Evolutionary conservation across 2,888 invertebrate species (phyloP).

Genomic region (Hetaerina titia): DNA sequence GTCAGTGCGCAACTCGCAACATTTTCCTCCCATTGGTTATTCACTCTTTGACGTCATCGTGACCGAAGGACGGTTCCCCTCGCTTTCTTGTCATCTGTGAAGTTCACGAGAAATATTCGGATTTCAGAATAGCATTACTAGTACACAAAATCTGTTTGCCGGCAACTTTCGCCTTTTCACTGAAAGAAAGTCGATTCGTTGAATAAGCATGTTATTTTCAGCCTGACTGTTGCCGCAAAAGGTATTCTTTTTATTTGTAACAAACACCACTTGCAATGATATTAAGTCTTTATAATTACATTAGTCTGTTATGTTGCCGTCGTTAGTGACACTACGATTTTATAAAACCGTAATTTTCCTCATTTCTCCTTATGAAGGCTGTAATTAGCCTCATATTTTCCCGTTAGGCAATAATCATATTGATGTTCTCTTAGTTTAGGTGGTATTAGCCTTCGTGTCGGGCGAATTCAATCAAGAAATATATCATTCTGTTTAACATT

Average conservation of each 20-base stretch:
- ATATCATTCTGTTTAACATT: too few species aligned
- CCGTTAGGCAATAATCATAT: too few species aligned
- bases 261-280: neutral
- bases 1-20: constrained; percentile 73
- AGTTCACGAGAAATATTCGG: constrained; percentile 26
- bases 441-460: too few species aligned
- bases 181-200: neutral
- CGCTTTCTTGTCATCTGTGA: constrained; percentile 29
- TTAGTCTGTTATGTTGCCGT: neutral
- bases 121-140: neutral
- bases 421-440: too few species aligned
- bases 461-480: too few species aligned
- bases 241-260: neutral
- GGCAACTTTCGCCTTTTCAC: neutral
- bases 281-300: neutral
- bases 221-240: neutral
- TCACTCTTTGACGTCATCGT: constrained; percentile 70
- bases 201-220: neutral
- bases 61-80: constrained; percentile 53
- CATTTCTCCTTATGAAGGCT: too few species aligned
- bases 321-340: too few species aligned
- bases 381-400: too few species aligned
- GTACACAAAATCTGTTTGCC: neutral
- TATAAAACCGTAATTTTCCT: too few species aligned
- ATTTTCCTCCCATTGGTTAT: constrained; percentile 70